Conservation (phyloP, 2,888 invertebrate species). For the Plebejus anna region DNA sequence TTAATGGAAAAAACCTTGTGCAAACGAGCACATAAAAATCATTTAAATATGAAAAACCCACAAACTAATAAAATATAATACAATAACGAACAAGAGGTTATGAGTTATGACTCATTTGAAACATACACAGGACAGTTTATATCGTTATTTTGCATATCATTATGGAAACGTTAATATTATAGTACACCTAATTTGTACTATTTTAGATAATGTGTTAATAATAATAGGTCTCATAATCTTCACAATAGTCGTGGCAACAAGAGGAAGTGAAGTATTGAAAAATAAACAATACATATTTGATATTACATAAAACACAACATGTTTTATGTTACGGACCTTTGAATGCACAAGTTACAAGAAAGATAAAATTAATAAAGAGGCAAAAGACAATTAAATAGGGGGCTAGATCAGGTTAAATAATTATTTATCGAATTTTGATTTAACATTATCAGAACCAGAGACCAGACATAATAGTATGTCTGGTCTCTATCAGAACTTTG, state of each 20-base stretch:
- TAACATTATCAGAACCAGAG: neutral
- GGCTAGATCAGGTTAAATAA: too few relatives aligned
- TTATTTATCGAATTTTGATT: neutral
- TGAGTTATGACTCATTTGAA: slow-evolving; percentile 15
- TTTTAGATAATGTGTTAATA: neutral
- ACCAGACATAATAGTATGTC: too few relatives aligned
- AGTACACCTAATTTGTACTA: neutral
- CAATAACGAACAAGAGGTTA: slow-evolving; percentile 8
- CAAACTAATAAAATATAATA: neutral
- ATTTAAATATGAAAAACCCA: slow-evolving; percentile 9
- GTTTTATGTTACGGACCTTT: neutral
- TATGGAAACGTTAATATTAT: neutral
- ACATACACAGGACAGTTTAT: slow-evolving; percentile 3
- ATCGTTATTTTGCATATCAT: neutral
- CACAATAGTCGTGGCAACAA: neutral
- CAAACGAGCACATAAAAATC: neutral
- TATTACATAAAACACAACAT: neutral
- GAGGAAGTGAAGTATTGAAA: neutral
- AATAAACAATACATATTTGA: neutral
- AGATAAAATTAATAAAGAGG: too few relatives aligned
- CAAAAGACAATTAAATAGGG: too few relatives aligned
- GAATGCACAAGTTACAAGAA: too few relatives aligned
- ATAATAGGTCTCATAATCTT: neutral
- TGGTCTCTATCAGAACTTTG: neutral
- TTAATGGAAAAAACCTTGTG: neutral